Percentiles rank a stretch among this genome's conserved stretches.
phyloP scores from a whole-genome alignment of 2,888 invertebrate genomes.

The Hypolimnas misippus region DNA sequence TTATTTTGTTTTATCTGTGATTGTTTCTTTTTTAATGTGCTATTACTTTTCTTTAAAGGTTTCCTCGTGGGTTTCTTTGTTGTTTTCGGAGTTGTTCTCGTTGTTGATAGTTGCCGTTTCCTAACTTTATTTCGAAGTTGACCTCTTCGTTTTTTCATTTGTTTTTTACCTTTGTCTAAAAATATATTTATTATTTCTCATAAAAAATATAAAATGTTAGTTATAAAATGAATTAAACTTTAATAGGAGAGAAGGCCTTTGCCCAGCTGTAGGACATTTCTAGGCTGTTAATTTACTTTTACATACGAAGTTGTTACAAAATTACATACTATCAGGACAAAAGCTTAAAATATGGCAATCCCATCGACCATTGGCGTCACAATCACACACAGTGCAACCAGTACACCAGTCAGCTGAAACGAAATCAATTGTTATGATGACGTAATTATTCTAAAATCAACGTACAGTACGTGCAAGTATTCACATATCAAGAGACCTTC shows the following conservation, averaged over 20 bases:
- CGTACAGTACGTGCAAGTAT: background rate
- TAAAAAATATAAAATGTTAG: background rate
- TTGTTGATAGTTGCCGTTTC: slow-evolving; percentile 27
- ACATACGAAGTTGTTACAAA: no score
- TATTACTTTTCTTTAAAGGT: slow-evolving; percentile 1
- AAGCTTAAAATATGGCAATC: slow-evolving; percentile 70
- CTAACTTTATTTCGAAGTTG: slow-evolving; percentile 30
- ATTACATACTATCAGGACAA: slow-evolving; percentile 64
- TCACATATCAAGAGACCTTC: no score
- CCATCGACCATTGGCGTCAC: slow-evolving; percentile 66
- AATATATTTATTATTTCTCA: background rate
- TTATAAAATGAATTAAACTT: no score
- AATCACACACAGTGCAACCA: slow-evolving; percentile 74
- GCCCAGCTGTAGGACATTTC: no score
- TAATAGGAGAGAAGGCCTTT: no score
- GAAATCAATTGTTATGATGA: slow-evolving; percentile 8
- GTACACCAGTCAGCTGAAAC: slow-evolving; percentile 71
- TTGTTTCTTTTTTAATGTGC: slow-evolving; percentile 10
- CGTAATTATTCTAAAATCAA: no score
- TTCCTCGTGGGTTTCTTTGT: slow-evolving; percentile 26
- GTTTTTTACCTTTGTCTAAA: slow-evolving; percentile 45
- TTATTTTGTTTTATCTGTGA: slow-evolving; percentile 14
- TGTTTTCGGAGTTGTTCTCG: slow-evolving; percentile 17
- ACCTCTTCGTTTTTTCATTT: slow-evolving; percentile 36
- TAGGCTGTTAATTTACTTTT: no score